Percentiles rank a stretch among this genome's conserved stretches.
Evolutionary conservation across 53 echinoderm and acorn worm genomes (phyloP).

Genomic region (Henricia sp.): DNA sequence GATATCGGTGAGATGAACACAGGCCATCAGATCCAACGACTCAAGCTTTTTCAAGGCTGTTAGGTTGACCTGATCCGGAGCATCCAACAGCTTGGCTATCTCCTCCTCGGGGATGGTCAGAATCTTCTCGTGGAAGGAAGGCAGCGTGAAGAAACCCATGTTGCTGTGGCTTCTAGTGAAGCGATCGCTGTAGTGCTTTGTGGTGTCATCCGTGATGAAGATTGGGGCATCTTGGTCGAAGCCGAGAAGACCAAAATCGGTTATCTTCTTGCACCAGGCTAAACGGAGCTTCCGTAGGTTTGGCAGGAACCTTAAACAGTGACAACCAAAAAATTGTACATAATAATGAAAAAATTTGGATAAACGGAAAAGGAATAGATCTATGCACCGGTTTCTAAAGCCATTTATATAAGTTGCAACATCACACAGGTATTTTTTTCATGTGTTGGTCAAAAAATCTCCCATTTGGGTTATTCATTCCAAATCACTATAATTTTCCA

Average conservation of each 20-base stretch:
- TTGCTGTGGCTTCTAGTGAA: conserved; percentile 92
- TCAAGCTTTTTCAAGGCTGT: conserved; percentile 68
- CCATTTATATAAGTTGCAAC: too few species aligned
- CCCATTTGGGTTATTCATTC: too few species aligned
- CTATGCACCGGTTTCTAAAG: too few species aligned
- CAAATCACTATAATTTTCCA: too few species aligned
- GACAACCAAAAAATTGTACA: too few species aligned
- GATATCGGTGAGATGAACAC: conserved; percentile 84
- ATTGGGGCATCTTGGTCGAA: conserved; percentile 81
- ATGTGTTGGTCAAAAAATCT: too few species aligned
- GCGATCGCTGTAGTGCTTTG: conserved; percentile 76
- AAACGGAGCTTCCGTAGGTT: conserved; percentile 74
- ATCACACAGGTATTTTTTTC: too few species aligned
- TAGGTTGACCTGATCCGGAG: conserved; percentile 46
- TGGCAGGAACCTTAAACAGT: conserved; percentile 61
- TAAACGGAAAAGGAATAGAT: too few species aligned
- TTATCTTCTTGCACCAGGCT: conserved; percentile 92
- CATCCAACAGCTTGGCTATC: conserved; percentile 54
- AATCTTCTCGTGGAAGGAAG: conserved; percentile 82
- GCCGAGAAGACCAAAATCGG: conserved; percentile 94
- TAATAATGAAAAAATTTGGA: too few species aligned
- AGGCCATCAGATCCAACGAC: conserved; percentile 78
- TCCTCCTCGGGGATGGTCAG: conserved; percentile 68
- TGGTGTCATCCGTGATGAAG: conserved; percentile 51
- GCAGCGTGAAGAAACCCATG: conserved; percentile 90